Conservation (phyloP, 2,797 vertebrate species). For the Sebastes itinus region DNA sequence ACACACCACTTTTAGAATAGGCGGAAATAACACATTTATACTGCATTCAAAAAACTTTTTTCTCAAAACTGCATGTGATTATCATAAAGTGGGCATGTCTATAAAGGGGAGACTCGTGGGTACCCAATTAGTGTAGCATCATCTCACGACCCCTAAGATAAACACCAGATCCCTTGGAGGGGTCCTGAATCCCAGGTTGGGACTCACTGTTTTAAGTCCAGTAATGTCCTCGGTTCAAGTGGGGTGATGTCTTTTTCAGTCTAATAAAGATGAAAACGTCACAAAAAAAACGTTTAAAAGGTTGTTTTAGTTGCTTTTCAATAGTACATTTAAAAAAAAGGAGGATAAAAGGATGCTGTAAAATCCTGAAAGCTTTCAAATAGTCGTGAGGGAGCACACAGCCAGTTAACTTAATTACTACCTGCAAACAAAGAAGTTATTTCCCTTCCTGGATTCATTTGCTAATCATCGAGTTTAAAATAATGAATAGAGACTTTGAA, state of each 20-base stretch:
- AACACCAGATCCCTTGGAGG: neutral
- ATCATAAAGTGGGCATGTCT: too few relatives aligned
- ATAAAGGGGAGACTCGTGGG: too few relatives aligned
- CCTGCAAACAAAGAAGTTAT: constrained; percentile 28
- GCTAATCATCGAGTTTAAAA: neutral
- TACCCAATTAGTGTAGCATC: neutral
- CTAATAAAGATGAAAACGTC: neutral
- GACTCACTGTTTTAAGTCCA: neutral
- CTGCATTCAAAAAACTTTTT: too few relatives aligned
- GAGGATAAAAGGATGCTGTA: neutral
- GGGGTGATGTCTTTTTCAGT: neutral
- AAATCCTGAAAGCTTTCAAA: neutral
- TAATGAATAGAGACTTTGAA: constrained; percentile 23
- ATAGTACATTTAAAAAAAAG: neutral
- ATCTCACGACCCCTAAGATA: neutral
- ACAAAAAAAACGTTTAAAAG: neutral
- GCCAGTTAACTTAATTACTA: constrained; percentile 29
- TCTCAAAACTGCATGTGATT: too few relatives aligned
- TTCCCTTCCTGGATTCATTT: neutral
- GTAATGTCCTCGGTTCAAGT: neutral
- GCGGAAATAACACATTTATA: too few relatives aligned
- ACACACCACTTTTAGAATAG: too few relatives aligned
- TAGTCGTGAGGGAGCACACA: neutral
- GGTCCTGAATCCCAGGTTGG: neutral
- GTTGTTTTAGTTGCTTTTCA: neutral